Evolutionary conservation across 2,797 vertebrate species (phyloP), one percentile per base, ranked within the genome.

Genomic region (Chelon auratus): DNA sequence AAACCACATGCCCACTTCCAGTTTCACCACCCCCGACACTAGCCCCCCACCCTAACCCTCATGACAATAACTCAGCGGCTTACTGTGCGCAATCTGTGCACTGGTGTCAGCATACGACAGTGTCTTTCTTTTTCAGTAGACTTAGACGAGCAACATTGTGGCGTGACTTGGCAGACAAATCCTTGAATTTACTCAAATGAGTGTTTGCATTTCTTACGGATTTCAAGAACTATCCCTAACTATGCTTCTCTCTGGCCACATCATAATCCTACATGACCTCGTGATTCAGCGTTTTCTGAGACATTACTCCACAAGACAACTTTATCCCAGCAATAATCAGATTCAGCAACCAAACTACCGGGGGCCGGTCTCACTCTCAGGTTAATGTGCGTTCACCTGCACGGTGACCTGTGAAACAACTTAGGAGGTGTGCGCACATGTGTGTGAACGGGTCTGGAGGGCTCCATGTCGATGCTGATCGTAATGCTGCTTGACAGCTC

Each of bases 401-500:
- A 75, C 57, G 50, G 40, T 75, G 78, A 76, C 71, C 73, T 77
- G 62, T 73, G 50, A 74, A 76, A 79, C 55, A 48, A 42, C 54
- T 78, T 58, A 37, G 53, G n/a, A 36, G 42, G 42, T 40, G 54
- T 58, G 51, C 37, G 63, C n/a, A 43, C 42, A 43, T 63, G 54
- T 66, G 53, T 63, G 50, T 54, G 56, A 79, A 68, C 56, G 64
- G 75, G 68, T 78, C 72, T 67, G 54, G 61, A 67, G 75, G 63
- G 33, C 62, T 78, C 45, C 18, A 48, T 78, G 77, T 73, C 79
- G 77, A 77, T 82, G 72, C 54, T 87, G 84, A 90, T 62, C 53
- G 57, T 84, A 86, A 87, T 45, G 9, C 47, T 18, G 50, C 72
- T 61, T 82, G 82, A 87, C 84, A 90, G 85, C 76, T 85, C 81